phyloP scores from a whole-genome alignment of 2,888 invertebrate species.

The Drosophila kuntzei region DNA sequence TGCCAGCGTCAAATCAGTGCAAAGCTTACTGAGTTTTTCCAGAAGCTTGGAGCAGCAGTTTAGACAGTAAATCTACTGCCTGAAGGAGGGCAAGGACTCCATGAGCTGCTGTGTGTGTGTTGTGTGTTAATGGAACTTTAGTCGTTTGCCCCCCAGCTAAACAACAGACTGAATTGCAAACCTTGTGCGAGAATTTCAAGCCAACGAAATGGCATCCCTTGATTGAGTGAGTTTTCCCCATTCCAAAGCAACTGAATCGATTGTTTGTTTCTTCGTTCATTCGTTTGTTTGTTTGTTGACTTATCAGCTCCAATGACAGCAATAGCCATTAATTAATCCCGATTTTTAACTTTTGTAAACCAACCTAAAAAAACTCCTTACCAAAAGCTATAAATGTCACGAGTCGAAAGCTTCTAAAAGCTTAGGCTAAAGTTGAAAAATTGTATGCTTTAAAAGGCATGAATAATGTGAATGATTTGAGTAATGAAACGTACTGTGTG shows the following conservation, averaged over 20 bases:
- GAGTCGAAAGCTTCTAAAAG: constrained; percentile 4
- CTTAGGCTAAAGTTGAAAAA: background rate
- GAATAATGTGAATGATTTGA: constrained; percentile 28
- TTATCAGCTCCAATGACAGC: constrained; percentile 55
- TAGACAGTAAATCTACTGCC: constrained; percentile 52
- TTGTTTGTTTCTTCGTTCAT: constrained; percentile 49
- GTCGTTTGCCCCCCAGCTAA: constrained; percentile 8
- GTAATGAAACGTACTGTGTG: constrained; percentile 14
- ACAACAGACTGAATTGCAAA: constrained; percentile 25
- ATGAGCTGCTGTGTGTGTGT: constrained; percentile 2
- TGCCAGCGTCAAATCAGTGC: constrained; percentile 61
- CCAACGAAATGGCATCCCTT: constrained; percentile 53
- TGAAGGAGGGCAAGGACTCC: constrained; percentile 3
- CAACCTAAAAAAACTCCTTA: constrained; percentile 1
- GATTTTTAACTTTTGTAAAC: constrained; percentile 25
- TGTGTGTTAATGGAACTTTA: constrained; percentile 53
- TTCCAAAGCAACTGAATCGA: constrained; percentile 59
- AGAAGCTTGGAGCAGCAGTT: constrained; percentile 29
- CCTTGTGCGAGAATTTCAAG: constrained; percentile 40
- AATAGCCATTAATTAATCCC: constrained; percentile 54
- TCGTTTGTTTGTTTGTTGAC: constrained; percentile 29
- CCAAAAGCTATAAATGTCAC: background rate
- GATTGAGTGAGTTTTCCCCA: constrained; percentile 62
- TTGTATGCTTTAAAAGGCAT: constrained; percentile 11
- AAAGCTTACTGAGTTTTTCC: constrained; percentile 65